These are phyloP conservation scores for Pterocles gutturalis DNA, from an alignment of 2,113 vertebrate genomes.

Conservation along the genomic window DNA sequence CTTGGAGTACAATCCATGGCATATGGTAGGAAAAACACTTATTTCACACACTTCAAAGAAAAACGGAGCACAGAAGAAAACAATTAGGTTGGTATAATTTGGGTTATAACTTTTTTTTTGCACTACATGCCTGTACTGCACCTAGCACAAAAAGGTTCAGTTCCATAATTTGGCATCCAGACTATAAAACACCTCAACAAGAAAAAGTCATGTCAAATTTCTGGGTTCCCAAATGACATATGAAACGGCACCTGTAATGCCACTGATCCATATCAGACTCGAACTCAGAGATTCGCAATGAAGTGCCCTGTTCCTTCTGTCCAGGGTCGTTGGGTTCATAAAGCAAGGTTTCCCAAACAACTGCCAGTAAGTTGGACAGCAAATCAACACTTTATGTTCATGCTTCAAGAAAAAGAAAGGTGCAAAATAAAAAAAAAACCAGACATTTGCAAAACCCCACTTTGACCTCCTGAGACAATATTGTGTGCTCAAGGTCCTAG, in stretches of 20 bases:
- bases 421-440: background rate
- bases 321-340: background rate
- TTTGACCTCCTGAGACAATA: background rate
- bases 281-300: background rate
- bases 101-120: background rate
- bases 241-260: background rate
- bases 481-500: background rate
- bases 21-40: background rate
- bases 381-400: background rate
- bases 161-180: background rate
- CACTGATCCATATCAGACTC: background rate
- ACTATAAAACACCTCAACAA: background rate
- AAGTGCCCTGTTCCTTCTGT: background rate
- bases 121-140: rapidly evolving
- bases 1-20: background rate
- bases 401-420: background rate
- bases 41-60: background rate
- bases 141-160: background rate
- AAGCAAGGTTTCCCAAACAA: background rate
- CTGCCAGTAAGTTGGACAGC: rapidly evolving
- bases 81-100: background rate
- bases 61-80: background rate
- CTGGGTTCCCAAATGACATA: background rate
- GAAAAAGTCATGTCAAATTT: background rate
- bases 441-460: background rate